phyloP scores from a whole-genome alignment of 2,113 vertebrate genomes.

The Phoxinus phoxinus region DNA sequence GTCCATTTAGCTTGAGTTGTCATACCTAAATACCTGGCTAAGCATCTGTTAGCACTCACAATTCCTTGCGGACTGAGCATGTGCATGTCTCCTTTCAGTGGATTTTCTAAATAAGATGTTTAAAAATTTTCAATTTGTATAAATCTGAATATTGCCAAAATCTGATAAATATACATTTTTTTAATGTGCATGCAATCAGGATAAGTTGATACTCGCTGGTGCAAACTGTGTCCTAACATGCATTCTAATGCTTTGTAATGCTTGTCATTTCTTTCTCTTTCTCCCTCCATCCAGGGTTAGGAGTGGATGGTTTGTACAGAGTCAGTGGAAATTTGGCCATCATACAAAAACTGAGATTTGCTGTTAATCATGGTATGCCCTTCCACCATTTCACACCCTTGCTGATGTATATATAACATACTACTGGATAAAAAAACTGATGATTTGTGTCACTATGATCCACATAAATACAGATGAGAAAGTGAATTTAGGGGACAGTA shows the following conservation, averaged over 20 bases:
- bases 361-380: conserved; percentile 87
- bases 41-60: not conserved
- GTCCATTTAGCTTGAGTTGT: not conserved
- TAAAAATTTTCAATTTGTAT: no score
- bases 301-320: conserved; percentile 90
- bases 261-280: not conserved
- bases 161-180: no score
- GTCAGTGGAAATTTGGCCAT: conserved; percentile 96
- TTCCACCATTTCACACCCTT: not conserved
- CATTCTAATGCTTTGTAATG: not conserved
- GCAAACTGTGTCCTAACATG: not conserved
- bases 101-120: not conserved
- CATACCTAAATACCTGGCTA: not conserved
- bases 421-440: not conserved
- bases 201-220: not conserved
- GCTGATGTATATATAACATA: not conserved
- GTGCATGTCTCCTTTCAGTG: not conserved
- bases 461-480: conserved; percentile 85
- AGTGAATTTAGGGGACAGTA: conserved; percentile 86
- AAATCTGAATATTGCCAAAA: no score
- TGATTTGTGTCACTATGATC: not conserved
- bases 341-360: conserved; percentile 94
- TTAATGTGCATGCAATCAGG: not conserved
- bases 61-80: not conserved
- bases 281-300: conserved; percentile 77